Percentiles rank a stretch among this genome's conserved stretches.
phyloP scores from a whole-genome alignment of 2,888 invertebrate genomes.

The Iphiclides podalirius region DNA sequence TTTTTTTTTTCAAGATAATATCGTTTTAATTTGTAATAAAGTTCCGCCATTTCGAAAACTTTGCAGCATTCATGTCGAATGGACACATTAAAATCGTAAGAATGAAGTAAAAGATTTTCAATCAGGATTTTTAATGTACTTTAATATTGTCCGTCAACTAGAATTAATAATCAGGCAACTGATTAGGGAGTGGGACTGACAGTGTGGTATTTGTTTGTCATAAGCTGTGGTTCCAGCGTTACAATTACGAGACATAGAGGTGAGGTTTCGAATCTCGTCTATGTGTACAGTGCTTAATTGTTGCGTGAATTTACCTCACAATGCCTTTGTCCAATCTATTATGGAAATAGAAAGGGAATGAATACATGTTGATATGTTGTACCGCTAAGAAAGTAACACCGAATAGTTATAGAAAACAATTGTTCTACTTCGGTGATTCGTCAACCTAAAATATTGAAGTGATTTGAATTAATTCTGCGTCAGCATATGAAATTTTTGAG shows the following conservation, averaged over 20 bases:
- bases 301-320: slow-evolving; percentile 44
- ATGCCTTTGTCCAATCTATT: slow-evolving; percentile 61
- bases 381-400: too few species aligned
- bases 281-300: slow-evolving; percentile 38
- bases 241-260: slow-evolving; percentile 1
- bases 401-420: too few species aligned
- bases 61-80: too few species aligned
- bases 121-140: too few species aligned
- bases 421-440: too few species aligned
- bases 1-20: not conserved
- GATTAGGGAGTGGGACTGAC: not conserved
- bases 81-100: too few species aligned
- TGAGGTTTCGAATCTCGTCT: not conserved
- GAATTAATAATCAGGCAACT: not conserved
- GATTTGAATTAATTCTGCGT: too few species aligned
- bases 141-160: not conserved
- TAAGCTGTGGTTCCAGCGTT: not conserved
- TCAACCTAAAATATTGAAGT: too few species aligned
- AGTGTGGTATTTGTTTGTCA: not conserved
- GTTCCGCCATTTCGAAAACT: too few species aligned
- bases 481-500: not conserved
- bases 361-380: too few species aligned
- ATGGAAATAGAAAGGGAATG: slow-evolving; percentile 63
- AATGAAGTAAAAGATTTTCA: too few species aligned
- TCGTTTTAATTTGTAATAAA: too few species aligned